These are phyloP conservation scores for Pipistrellus pipistrellus DNA, from an alignment of 2,797 vertebrate genomes.

Conservation along the genomic window DNA sequence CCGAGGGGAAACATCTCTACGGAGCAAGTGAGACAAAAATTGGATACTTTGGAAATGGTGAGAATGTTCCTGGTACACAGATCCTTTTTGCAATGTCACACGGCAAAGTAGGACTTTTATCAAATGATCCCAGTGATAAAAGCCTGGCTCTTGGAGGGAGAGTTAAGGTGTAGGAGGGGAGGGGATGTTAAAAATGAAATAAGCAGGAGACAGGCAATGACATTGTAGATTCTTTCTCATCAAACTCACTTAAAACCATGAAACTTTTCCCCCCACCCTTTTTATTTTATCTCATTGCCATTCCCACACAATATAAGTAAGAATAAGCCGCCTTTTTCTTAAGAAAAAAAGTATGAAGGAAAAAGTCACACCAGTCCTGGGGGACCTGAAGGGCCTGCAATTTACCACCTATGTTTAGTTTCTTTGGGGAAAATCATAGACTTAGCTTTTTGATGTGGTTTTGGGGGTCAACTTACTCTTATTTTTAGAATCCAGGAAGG, in stretches of 20 bases:
- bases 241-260: background rate
- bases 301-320: background rate
- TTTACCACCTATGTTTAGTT: background rate
- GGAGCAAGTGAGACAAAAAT: slow-evolving; percentile 87
- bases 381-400: background rate
- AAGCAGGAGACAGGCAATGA: background rate
- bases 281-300: background rate
- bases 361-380: background rate
- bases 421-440: background rate
- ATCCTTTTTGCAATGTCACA: slow-evolving; percentile 96
- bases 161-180: slow-evolving; percentile 51
- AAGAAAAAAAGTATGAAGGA: background rate
- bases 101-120: slow-evolving; percentile 91
- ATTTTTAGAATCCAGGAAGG: background rate
- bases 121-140: slow-evolving; percentile 93
- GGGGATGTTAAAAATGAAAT: slow-evolving; percentile 66
- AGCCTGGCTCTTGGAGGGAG: slow-evolving; percentile 88
- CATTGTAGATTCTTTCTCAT: slow-evolving; percentile 42
- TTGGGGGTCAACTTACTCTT: background rate
- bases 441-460: background rate
- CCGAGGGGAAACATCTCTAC: slow-evolving; percentile 82
- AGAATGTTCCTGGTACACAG: slow-evolving; percentile 89
- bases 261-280: background rate
- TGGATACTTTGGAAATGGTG: slow-evolving; percentile 86
- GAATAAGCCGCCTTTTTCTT: background rate